A percentile compares a stretch with the other conserved stretches of the same genome.
Evolutionary conservation across 2,113 vertebrate genomes (phyloP).

Genomic region (Rhinoptilus africanus): DNA sequence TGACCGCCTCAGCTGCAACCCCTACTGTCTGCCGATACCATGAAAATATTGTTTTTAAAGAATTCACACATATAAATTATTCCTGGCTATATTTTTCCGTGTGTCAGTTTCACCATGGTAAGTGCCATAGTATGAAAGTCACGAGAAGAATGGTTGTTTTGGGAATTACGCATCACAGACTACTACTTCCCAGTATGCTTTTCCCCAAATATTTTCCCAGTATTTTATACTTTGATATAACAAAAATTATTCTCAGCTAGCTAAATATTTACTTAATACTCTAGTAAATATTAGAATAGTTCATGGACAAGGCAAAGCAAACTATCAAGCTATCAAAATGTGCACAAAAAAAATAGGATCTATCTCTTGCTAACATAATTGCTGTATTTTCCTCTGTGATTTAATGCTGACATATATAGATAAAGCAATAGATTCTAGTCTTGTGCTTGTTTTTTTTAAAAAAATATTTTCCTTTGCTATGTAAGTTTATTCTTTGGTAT

Average conservation of each 20-base stretch:
- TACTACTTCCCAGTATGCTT: not conserved
- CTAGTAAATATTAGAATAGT: not conserved
- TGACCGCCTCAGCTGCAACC: not conserved
- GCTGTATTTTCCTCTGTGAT: not conserved
- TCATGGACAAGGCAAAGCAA: not conserved
- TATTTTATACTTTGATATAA: not conserved
- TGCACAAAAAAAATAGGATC: not conserved
- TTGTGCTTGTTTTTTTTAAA: not conserved
- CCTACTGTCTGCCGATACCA: not conserved
- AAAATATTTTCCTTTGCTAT: not conserved
- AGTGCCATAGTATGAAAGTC: not conserved
- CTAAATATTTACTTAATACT: not conserved
- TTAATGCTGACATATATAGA: not conserved
- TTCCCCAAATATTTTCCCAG: not conserved
- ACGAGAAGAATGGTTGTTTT: not conserved
- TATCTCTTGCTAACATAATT: not conserved
- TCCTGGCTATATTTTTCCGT: not conserved
- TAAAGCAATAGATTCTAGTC: not conserved
- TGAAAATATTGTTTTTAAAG: not conserved
- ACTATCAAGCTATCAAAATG: not conserved
- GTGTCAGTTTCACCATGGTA: not conserved
- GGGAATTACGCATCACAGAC: not conserved
- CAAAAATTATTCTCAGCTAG: not conserved
- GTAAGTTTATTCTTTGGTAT: not conserved
- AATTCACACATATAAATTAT: not conserved